These are phyloP conservation scores for Tortricodes alternella DNA, from an alignment of 2,888 invertebrate genomes.

Conservation along the genomic window DNA sequence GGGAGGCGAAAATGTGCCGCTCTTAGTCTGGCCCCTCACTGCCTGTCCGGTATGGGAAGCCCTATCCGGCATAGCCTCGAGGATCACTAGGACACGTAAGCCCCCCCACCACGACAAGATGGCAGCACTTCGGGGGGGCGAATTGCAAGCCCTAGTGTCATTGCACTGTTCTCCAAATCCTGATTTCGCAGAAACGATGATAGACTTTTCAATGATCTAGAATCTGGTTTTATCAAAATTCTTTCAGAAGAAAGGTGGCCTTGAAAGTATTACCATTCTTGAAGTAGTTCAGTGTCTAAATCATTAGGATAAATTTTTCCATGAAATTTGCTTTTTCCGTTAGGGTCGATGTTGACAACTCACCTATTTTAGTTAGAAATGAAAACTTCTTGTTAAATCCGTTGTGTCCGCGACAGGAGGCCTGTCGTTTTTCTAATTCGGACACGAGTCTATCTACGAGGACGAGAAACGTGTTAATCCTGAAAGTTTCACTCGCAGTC, in stretches of 20 bases:
- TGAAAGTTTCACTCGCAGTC: slow-evolving; percentile 16
- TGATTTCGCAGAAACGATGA: slow-evolving; percentile 32
- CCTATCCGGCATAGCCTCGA: too few species aligned
- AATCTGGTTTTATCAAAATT: slow-evolving; percentile 29
- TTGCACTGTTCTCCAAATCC: slow-evolving; percentile 32
- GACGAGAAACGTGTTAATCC: slow-evolving; percentile 23
- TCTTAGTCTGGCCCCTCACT: too few species aligned
- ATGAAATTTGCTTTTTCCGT: background rate
- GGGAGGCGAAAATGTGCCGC: too few species aligned
- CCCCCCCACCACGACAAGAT: too few species aligned
- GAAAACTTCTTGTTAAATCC: too few species aligned
- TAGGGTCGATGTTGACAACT: background rate
- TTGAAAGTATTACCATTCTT: slow-evolving; percentile 27
- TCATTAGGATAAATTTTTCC: slow-evolving; percentile 12
- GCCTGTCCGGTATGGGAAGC: too few species aligned
- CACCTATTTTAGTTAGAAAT: slow-evolving; percentile 35
- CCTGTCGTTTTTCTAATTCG: background rate
- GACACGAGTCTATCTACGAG: slow-evolving; percentile 14
- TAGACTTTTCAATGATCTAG: slow-evolving; percentile 30
- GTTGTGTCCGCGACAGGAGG: too few species aligned
- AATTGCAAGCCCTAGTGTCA: too few species aligned
- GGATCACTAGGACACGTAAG: too few species aligned
- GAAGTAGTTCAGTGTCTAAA: slow-evolving; percentile 29
- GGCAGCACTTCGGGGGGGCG: too few species aligned
- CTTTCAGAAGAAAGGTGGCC: slow-evolving; percentile 14